Evolutionary conservation across 2,888 invertebrate genomes (phyloP).

Genomic region (Pseudeuparius sepicola): DNA sequence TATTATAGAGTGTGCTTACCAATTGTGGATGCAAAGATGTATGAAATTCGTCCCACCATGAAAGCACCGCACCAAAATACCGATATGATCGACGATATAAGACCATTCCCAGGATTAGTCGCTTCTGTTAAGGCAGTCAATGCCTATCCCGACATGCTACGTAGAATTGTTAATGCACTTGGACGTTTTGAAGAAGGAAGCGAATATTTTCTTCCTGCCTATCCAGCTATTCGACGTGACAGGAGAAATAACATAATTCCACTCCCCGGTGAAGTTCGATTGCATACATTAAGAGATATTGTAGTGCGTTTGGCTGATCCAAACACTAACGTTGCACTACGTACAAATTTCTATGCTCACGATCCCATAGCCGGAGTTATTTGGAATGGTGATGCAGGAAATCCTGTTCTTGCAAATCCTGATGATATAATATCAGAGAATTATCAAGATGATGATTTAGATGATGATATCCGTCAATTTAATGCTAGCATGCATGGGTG

Average conservation of each 20-base stretch:
- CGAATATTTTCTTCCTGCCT: not conserved
- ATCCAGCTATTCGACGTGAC: not conserved
- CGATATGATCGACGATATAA: no score
- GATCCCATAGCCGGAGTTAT: not conserved
- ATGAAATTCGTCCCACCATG: not conserved
- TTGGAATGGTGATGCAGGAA: not conserved
- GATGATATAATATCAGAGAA: not conserved
- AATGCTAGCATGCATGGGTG: not conserved
- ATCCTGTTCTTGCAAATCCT: not conserved
- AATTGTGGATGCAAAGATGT: not conserved
- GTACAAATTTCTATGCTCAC: conserved; percentile 1
- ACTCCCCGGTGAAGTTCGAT: not conserved
- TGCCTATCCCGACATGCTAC: not conserved
- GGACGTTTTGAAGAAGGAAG: not conserved
- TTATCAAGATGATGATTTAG: not conserved
- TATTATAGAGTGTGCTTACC: not conserved
- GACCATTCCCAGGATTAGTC: not conserved
- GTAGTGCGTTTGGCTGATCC: not conserved
- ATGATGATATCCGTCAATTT: not conserved
- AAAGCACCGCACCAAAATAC: not conserved
- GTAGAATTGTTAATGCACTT: not conserved
- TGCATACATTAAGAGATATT: not conserved
- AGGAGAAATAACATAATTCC: not conserved
- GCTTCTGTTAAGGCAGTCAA: not conserved
- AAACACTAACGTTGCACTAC: not conserved